phyloP scores from a whole-genome alignment of 35 echinoderm and acorn worm genomes.

The Amphiura filiformis region DNA sequence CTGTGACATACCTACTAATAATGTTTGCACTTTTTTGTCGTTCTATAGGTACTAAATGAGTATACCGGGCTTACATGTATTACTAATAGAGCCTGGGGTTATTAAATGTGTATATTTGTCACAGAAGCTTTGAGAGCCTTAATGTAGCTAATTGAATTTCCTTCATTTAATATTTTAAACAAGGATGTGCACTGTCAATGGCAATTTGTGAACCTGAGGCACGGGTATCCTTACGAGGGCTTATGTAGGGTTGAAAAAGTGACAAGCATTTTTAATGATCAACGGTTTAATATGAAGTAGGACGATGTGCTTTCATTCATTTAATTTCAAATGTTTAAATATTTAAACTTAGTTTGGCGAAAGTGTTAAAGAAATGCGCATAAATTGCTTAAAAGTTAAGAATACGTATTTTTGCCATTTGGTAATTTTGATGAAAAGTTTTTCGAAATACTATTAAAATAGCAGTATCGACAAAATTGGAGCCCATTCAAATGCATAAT shows the following conservation, averaged over 20 bases:
- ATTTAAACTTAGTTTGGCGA: not conserved
- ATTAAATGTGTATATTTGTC: not conserved
- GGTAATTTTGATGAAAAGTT: too few species aligned
- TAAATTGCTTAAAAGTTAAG: not conserved
- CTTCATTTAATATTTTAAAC: not conserved
- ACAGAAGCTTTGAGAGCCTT: not conserved
- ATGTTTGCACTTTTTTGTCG: too few species aligned
- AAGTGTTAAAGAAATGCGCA: not conserved
- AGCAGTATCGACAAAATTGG: too few species aligned
- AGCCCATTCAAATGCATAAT: too few species aligned
- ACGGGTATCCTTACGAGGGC: too few species aligned
- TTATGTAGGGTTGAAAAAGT: not conserved
- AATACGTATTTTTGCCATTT: too few species aligned
- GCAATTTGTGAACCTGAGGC: not conserved
- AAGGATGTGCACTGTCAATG: not conserved
- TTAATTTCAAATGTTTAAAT: not conserved
- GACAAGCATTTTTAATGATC: not conserved
- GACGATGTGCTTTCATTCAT: not conserved
- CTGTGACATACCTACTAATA: too few species aligned
- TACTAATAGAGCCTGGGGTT: not conserved
- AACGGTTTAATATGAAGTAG: not conserved
- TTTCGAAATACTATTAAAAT: too few species aligned
- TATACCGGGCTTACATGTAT: too few species aligned
- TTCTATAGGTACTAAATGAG: too few species aligned
- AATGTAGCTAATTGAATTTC: not conserved